phyloP scores from a whole-genome alignment of 2,113 vertebrate genomes.

The Brevimyrus niger region DNA sequence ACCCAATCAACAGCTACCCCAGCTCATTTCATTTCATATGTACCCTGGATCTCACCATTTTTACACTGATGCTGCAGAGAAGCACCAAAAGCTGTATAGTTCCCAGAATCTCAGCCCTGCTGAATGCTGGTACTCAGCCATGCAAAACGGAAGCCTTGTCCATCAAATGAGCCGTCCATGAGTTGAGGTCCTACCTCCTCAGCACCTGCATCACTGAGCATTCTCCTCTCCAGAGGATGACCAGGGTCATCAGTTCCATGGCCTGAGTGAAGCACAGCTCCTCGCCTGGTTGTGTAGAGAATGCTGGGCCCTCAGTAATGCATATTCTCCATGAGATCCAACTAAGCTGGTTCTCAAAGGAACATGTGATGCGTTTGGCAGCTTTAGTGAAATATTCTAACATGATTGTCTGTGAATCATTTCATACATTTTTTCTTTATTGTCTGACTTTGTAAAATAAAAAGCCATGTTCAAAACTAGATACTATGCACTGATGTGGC shows the following conservation, averaged over 20 bases:
- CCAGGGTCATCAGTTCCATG: not conserved
- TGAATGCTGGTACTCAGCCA: not conserved
- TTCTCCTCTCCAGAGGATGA: not conserved
- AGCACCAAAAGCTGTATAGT: not conserved
- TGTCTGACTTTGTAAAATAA: conserved; percentile 20
- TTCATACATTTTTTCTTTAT: not conserved
- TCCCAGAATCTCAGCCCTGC: not conserved
- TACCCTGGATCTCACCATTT: not conserved
- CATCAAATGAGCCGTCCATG: not conserved
- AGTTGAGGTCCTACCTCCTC: not conserved
- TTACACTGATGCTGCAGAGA: not conserved
- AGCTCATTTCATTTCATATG: not conserved
- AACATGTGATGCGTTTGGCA: not conserved
- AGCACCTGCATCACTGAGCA: not conserved
- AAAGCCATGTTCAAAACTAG: conserved; percentile 16
- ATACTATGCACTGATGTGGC: conserved; percentile 17
- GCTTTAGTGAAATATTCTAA: conserved; percentile 18
- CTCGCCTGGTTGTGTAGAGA: not conserved
- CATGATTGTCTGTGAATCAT: conserved; percentile 9
- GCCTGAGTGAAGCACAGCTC: not conserved
- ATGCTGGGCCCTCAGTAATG: not conserved
- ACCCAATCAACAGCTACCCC: not conserved
- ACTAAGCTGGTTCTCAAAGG: not conserved
- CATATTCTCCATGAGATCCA: not conserved
- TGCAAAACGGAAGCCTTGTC: not conserved